Conservation (phyloP, 1,140 invertebrate genomes). For the Cheumatopsyche charites region DNA sequence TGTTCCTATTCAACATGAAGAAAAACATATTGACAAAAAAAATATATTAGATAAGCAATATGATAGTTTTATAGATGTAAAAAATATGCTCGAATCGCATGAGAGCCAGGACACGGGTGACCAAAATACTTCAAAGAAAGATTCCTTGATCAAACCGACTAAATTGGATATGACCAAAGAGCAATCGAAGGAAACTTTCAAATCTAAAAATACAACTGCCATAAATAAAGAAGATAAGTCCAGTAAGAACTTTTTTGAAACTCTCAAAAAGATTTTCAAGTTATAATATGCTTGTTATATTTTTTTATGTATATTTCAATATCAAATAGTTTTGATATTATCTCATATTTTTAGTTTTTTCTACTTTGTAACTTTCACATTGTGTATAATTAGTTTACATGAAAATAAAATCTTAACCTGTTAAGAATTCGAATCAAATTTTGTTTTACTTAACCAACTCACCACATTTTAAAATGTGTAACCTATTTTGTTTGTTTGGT, state of each 20-base stretch:
- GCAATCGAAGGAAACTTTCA: slow-evolving; percentile 4
- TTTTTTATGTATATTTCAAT: background rate
- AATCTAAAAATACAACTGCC: background rate
- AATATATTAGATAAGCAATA: background rate
- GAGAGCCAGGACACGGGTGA: slow-evolving; percentile 45
- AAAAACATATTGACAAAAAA: slow-evolving; percentile 1
- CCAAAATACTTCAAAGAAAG: background rate
- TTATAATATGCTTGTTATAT: slow-evolving; percentile 30
- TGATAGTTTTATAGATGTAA: background rate
- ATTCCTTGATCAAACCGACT: background rate
- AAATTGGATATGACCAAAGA: background rate
- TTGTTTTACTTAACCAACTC: too few species aligned
- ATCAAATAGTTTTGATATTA: slow-evolving; percentile 2
- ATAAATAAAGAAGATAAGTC: slow-evolving; percentile 19
- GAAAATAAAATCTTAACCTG: too few species aligned
- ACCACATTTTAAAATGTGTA: too few species aligned
- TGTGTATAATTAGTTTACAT: too few species aligned
- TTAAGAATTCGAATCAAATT: too few species aligned
- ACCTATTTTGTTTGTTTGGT: too few species aligned
- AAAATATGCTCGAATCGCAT: background rate
- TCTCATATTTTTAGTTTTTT: background rate
- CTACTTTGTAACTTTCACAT: too few species aligned
- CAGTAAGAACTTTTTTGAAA: slow-evolving; percentile 36
- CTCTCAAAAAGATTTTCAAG: slow-evolving; percentile 39
- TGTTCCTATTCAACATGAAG: background rate